Conservation (phyloP, 1,140 invertebrate species). For the Panulirus ornatus region DNA sequence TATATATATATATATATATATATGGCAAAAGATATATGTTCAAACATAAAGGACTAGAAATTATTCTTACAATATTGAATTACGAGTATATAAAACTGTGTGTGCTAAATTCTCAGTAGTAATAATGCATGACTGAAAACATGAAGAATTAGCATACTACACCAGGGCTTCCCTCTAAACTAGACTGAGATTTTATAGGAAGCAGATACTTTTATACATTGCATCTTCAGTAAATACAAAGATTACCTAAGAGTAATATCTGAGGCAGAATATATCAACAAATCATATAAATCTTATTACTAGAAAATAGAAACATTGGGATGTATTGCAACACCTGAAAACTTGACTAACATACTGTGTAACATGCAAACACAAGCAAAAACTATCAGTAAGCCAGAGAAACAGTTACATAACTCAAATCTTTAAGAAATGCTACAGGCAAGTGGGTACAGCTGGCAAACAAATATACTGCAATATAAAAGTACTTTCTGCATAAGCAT, state of each 20-base stretch:
- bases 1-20: too few species aligned
- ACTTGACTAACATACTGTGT: neutral
- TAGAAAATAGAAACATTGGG: neutral
- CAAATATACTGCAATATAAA: neutral
- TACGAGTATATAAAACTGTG: too few species aligned
- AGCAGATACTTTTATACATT: too few species aligned
- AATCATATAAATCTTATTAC: neutral
- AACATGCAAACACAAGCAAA: neutral
- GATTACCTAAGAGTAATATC: neutral
- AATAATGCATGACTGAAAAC: too few species aligned
- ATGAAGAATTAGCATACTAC: too few species aligned
- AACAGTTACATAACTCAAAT: neutral
- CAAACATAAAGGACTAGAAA: too few species aligned
- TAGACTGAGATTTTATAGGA: too few species aligned
- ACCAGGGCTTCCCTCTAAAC: too few species aligned
- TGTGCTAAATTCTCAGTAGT: too few species aligned
- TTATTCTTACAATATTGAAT: too few species aligned
- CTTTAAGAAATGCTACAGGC: neutral
- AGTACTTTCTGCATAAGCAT: neutral
- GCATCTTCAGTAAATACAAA: too few species aligned
- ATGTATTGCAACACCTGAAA: neutral
- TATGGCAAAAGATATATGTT: too few species aligned
- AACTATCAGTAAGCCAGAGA: neutral
- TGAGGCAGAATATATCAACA: neutral
- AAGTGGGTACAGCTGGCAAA: neutral